phyloP scores from a whole-genome alignment of 2,888 invertebrate species.

The Philereme vetulata region DNA sequence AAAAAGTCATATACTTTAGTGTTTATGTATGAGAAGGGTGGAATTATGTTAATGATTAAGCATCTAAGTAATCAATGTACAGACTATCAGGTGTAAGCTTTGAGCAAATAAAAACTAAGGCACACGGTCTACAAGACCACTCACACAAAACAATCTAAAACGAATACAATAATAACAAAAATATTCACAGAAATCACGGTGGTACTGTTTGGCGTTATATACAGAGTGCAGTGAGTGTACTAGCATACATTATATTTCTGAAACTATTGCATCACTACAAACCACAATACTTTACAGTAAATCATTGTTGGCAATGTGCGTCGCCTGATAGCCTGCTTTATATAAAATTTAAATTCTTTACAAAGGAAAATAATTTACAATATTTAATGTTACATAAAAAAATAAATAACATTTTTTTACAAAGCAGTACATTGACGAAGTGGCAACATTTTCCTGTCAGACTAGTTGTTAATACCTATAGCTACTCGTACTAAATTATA shows the following conservation, averaged over 20 bases:
- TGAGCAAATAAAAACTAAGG: conserved; percentile 79
- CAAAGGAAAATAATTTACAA: conserved; percentile 68
- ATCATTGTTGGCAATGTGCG: conserved; percentile 39
- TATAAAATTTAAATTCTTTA: conserved; percentile 53
- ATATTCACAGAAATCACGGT: conserved; percentile 55
- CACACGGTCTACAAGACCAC: conserved; percentile 69
- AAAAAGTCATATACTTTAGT: background rate
- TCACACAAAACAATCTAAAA: conserved; percentile 45
- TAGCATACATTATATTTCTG: conserved; percentile 21
- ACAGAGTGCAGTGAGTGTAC: conserved; percentile 22
- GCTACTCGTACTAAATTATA: conserved; percentile 62
- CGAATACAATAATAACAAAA: conserved; percentile 38
- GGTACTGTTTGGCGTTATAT: conserved; percentile 43
- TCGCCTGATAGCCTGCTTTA: conserved; percentile 67
- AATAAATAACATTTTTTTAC: conserved; percentile 80
- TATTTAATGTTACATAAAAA: conserved; percentile 66
- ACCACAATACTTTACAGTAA: conserved; percentile 29
- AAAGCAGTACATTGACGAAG: conserved; percentile 79
- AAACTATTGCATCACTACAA: conserved; percentile 30
- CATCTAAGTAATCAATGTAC: conserved; percentile 52
- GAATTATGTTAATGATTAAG: conserved; percentile 39
- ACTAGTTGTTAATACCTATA: conserved; percentile 74
- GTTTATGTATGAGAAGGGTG: conserved; percentile 32
- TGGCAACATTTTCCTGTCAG: conserved; percentile 80
- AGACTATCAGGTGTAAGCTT: conserved; percentile 71